Evolutionary conservation across 2,888 invertebrate species (phyloP).

Genomic region (Tholera decimalis): DNA sequence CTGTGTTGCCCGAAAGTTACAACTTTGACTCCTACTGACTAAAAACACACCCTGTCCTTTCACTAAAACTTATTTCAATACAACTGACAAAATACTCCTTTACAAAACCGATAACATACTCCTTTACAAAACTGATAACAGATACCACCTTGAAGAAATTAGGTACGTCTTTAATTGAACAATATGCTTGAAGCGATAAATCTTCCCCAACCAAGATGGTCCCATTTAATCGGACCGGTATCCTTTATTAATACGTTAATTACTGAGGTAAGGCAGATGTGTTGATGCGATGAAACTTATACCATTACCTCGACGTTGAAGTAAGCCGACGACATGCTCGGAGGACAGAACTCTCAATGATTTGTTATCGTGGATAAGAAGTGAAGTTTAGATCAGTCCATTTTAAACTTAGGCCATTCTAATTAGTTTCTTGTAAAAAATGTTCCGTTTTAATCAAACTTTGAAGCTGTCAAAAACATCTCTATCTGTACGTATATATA

Average conservation of each 20-base stretch:
- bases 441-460: too few relatives aligned
- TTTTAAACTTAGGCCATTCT: too few relatives aligned
- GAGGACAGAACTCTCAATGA: constrained; percentile 35
- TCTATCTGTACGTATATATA: too few relatives aligned
- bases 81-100: too few relatives aligned
- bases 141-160: background rate
- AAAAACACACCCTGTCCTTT: too few relatives aligned
- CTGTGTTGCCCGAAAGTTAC: too few relatives aligned
- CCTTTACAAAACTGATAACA: background rate
- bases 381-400: too few relatives aligned
- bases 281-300: constrained; percentile 62
- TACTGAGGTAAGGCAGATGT: constrained; percentile 58
- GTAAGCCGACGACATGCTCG: constrained; percentile 54
- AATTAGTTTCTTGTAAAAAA: too few relatives aligned
- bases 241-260: constrained; percentile 71
- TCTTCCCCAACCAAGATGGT: constrained; percentile 12
- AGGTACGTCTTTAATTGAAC: background rate
- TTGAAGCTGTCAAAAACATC: too few relatives aligned
- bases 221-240: constrained; percentile 52
- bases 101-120: too few relatives aligned
- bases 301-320: constrained; percentile 63
- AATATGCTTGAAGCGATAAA: constrained; percentile 28
- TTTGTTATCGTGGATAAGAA: constrained; percentile 47
- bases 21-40: too few relatives aligned
- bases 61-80: too few relatives aligned